A percentile compares a stretch with the other conserved stretches of the same genome.
phyloP scores from a whole-genome alignment of 1,140 invertebrate genomes.

The Plodia interpunctella region DNA sequence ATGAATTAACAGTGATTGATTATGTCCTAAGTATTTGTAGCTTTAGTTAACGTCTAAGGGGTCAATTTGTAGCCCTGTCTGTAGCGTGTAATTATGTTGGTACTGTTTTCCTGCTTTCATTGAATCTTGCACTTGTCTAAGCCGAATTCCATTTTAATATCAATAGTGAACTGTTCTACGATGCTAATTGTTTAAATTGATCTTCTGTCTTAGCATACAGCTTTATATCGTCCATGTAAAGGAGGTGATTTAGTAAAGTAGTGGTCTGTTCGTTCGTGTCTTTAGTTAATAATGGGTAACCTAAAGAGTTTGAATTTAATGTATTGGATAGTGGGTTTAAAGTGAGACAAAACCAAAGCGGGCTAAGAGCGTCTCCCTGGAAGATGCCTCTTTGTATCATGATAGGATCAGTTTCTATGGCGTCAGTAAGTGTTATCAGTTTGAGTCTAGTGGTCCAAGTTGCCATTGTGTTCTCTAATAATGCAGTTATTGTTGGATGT shows the following conservation, averaged over 20 bases:
- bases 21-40: too few relatives aligned
- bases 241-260: not conserved
- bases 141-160: too few relatives aligned
- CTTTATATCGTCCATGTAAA: constrained; percentile 14
- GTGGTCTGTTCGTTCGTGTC: not conserved
- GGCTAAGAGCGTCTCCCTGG: constrained; percentile 12
- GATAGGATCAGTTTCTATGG: not conserved
- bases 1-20: too few relatives aligned
- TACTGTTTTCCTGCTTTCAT: too few relatives aligned
- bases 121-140: too few relatives aligned
- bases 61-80: too few relatives aligned
- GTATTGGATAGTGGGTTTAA: not conserved
- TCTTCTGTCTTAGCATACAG: not conserved
- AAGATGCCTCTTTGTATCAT: constrained; percentile 19
- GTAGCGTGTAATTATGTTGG: too few relatives aligned
- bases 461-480: constrained; percentile 2
- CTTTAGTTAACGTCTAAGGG: too few relatives aligned
- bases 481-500: not conserved
- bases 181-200: too few relatives aligned
- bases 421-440: not conserved
- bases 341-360: constrained; percentile 15
- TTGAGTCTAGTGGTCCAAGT: constrained; percentile 19
- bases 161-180: too few relatives aligned
- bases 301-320: not conserved
- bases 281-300: not conserved